These are phyloP conservation scores for Alca torda DNA, from an alignment of 2,797 vertebrate genomes.

Conservation along the genomic window DNA sequence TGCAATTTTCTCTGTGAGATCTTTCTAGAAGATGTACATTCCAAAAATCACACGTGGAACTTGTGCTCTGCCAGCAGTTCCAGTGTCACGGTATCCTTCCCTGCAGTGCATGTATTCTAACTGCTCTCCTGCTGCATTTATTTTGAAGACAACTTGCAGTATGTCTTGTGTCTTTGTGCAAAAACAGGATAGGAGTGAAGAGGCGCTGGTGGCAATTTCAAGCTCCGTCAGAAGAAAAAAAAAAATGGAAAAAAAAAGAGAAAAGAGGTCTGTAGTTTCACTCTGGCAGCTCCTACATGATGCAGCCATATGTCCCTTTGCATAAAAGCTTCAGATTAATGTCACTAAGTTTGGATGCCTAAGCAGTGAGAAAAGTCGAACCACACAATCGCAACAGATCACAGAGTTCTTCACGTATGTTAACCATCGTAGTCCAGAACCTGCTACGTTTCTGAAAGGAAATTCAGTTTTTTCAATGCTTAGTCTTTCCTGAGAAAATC, in stretches of 20 bases:
- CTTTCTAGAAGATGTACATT: not conserved
- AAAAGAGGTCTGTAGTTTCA: not conserved
- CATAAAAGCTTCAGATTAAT: not conserved
- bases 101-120: not conserved
- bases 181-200: not conserved
- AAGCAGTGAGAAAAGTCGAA: not conserved
- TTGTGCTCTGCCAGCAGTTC: not conserved
- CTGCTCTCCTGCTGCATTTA: not conserved
- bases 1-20: not conserved
- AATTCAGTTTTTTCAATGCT: not conserved
- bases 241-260: not conserved
- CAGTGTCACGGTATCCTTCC: not conserved
- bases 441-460: not conserved
- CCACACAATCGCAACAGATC: accelerated
- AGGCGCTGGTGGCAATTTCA: not conserved
- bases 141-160: not conserved
- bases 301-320: not conserved
- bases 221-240: not conserved
- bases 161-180: not conserved
- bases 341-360: not conserved
- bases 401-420: not conserved
- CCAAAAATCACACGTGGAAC: not conserved
- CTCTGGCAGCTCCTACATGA: not conserved
- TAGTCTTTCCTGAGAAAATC: not conserved
- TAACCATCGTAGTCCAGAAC: not conserved